These are phyloP conservation scores for Hormaphis cornu DNA, from an alignment of 1,140 invertebrate species.

Conservation along the genomic window DNA sequence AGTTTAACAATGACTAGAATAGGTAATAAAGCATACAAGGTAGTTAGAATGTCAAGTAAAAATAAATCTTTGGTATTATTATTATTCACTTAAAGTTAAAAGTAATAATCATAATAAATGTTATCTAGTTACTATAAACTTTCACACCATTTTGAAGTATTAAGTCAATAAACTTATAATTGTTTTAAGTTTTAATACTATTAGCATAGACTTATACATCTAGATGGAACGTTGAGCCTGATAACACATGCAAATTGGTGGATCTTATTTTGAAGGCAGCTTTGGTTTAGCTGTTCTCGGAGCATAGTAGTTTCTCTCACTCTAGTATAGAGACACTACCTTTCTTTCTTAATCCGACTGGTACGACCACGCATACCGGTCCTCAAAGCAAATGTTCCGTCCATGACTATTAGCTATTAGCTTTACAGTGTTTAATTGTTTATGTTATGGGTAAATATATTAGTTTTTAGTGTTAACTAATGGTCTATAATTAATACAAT, in stretches of 20 bases:
- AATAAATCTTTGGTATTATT: not conserved
- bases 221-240: too few species aligned
- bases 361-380: not conserved
- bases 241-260: not conserved
- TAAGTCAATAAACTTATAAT: not conserved
- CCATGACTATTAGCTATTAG: not conserved
- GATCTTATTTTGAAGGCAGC: not conserved
- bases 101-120: not conserved
- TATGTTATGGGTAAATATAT: too few species aligned
- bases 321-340: too few species aligned
- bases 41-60: not conserved
- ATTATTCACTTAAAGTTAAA: not conserved
- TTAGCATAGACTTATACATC: not conserved
- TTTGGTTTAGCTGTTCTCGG: too few species aligned
- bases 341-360: not conserved
- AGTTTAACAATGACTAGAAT: conserved; percentile 27
- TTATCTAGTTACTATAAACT: not conserved
- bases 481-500: too few species aligned
- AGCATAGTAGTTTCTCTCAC: too few species aligned
- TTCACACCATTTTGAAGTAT: not conserved
- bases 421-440: too few species aligned
- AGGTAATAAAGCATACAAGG: not conserved
- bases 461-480: too few species aligned
- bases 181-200: not conserved
- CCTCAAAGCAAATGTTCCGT: not conserved